Evolutionary conservation across 2,888 invertebrate genomes (phyloP).

Genomic region (Cerastis rubricosa): DNA sequence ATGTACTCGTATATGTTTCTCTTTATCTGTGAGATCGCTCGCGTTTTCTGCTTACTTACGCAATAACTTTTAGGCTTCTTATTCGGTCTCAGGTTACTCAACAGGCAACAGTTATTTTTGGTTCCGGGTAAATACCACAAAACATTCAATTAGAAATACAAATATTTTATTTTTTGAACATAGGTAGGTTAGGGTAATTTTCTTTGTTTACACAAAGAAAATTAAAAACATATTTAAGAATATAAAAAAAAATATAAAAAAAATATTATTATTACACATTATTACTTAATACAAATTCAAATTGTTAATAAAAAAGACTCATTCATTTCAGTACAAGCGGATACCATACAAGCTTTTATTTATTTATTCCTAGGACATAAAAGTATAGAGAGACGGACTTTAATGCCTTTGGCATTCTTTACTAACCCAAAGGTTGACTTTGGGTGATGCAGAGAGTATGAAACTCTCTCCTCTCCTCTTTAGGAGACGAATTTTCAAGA

Average conservation of each 20-base stretch:
- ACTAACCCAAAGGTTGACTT: not conserved
- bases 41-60: constrained; percentile 34
- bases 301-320: too few species aligned
- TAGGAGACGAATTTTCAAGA: not conserved
- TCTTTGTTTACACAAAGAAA: too few species aligned
- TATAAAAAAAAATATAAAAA: too few species aligned
- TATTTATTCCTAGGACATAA: not conserved
- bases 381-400: not conserved
- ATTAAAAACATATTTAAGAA: too few species aligned
- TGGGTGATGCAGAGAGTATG: not conserved
- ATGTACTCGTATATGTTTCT: constrained; percentile 44
- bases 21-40: constrained; percentile 35
- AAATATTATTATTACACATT: too few species aligned
- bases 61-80: constrained; percentile 11
- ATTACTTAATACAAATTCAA: too few species aligned
- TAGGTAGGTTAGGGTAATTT: too few species aligned
- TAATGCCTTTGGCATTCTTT: not conserved
- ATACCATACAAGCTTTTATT: not conserved
- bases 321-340: too few species aligned
- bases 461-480: too few species aligned
- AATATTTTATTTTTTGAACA: too few species aligned
- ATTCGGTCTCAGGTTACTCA: not conserved
- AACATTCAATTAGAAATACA: too few species aligned
- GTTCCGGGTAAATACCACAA: not conserved
- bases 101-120: not conserved